These are phyloP conservation scores for Dynastes grantii DNA, from an alignment of 2,888 invertebrate genomes.

Conservation along the genomic window DNA sequence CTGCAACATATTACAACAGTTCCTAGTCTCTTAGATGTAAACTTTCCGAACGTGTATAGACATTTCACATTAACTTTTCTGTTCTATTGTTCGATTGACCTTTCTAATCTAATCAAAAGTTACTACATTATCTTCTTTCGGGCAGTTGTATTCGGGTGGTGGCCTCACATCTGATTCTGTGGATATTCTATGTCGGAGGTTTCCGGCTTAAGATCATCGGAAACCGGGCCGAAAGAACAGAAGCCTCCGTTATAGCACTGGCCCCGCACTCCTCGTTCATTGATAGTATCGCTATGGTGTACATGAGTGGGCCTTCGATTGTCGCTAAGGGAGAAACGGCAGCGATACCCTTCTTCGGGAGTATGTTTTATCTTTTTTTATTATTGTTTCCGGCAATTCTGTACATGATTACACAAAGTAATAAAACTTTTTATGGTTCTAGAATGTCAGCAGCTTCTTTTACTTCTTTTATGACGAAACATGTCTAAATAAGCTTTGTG, in stretches of 20 bases:
- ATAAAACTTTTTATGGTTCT: too few species aligned
- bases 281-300: slow-evolving; percentile 89
- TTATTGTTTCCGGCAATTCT: slow-evolving; percentile 42
- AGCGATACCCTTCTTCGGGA: slow-evolving; percentile 90
- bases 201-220: slow-evolving; percentile 89
- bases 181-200: slow-evolving; percentile 86
- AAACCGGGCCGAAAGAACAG: slow-evolving; percentile 72
- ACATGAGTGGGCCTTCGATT: slow-evolving; percentile 88
- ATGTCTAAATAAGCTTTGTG: too few species aligned
- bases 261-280: slow-evolving; percentile 95
- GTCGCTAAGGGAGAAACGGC: slow-evolving; percentile 92
- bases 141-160: slow-evolving; percentile 70
- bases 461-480: too few species aligned
- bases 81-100: background rate
- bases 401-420: slow-evolving; percentile 18
- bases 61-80: background rate
- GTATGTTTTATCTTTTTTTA: slow-evolving; percentile 72
- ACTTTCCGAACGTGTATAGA: too few species aligned
- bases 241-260: slow-evolving; percentile 88
- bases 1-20: too few species aligned
- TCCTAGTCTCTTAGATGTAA: too few species aligned
- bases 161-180: slow-evolving; percentile 80
- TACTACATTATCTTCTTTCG: slow-evolving; percentile 30
- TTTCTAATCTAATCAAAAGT: slow-evolving; percentile 6
- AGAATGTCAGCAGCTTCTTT: too few species aligned